Evolutionary conservation across 2,797 vertebrate species (phyloP), one percentile per base, ranked within the genome.

Genomic region (Momotus momota): DNA sequence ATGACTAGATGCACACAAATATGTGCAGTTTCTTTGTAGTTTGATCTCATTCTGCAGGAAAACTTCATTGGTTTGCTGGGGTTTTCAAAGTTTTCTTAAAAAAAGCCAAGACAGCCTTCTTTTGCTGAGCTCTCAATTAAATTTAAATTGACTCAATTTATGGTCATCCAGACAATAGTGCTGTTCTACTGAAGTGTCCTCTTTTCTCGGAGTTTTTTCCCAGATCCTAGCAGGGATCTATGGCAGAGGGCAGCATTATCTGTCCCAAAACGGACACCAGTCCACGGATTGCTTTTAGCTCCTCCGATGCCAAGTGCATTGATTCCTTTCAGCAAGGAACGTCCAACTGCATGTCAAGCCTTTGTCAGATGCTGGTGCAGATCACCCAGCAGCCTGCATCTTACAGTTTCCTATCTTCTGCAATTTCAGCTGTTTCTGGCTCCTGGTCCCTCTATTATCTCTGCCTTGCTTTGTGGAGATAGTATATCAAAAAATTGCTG

Each of bases 401-500:
- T 89, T 91, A 84, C 20, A 78, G 74, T 81, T 74, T 82, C 57
- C 86, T 89, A 57, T 93, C 78, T 90, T 86, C 83, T 43, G 51
- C 40, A 86, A 73, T 93, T 96, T 93, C 87, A 91, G 75, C 67
- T 82, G 57, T 64, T 87, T 82, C 88, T 96, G 71, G 51, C 78
- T 96, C 43, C 64, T 79, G 88, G 81, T 7, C 61, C 26, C 61
- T 46, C 79, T 67, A 88, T 93, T 97, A 95, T 96, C 93, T 96
- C 86, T 86, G 46, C 40, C 71, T 87, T 93, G 64, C 78, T 96
- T 95, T 95, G 81, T 67, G 83, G 69, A 96, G 92, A 96, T 96
- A 96, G 79, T 43, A 54, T 90, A 96, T 97, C 51, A 93, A 96
- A 96, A 96, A 96, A 95, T 92, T 95, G 94, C 86, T 86, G 72